Conservation (phyloP, 2,888 invertebrate genomes). For the Eupithecia tripunctaria region DNA sequence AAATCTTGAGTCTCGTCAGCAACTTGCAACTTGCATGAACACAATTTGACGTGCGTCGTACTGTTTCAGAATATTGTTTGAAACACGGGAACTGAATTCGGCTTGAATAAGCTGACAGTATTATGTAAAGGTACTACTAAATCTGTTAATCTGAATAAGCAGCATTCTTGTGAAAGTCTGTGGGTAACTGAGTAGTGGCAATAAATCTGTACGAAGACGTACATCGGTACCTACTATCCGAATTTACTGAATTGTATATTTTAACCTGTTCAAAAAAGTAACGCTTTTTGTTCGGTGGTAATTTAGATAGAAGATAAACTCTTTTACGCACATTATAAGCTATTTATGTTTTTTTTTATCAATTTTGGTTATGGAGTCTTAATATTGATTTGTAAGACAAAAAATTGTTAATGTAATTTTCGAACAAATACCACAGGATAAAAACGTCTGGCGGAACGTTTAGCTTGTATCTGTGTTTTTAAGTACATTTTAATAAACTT, state of each 20-base stretch:
- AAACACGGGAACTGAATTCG: not conserved
- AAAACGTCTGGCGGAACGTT: not conserved
- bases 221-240: no score
- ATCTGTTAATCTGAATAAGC: slow-evolving; percentile 6
- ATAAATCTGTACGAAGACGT: not conserved
- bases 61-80: slow-evolving; percentile 11
- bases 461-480: not conserved
- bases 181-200: not conserved
- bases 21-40: slow-evolving; percentile 16
- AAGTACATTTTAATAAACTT: not conserved
- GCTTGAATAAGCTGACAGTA: not conserved
- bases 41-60: slow-evolving; percentile 4
- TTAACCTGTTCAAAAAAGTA: no score
- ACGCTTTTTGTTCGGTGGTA: no score
- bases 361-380: no score
- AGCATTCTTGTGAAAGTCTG: not conserved
- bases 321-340: no score
- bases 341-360: no score
- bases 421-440: no score
- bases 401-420: no score
- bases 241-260: no score
- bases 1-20: slow-evolving; percentile 15
- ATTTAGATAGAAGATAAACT: no score
- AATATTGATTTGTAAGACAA: no score
- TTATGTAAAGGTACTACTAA: not conserved